Evolutionary conservation across 2,113 vertebrate species (phyloP), one percentile per base, ranked within the genome.

Genomic region (Platichthys flesus): DNA sequence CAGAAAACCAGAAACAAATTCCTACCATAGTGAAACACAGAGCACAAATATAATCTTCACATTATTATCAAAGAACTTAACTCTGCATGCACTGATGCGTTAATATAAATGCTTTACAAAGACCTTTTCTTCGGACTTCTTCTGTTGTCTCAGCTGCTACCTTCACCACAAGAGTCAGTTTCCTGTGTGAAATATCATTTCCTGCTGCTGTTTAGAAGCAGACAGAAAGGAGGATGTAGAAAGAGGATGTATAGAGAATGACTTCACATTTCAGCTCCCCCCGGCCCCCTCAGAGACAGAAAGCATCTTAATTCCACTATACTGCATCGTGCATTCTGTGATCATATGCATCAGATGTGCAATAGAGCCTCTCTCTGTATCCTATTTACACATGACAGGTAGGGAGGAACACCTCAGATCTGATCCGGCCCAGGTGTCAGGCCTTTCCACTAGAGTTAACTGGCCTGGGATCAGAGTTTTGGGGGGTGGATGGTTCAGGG

Each of bases 81-180:
- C 85, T 91, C 67, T 91, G 92, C 94, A 94, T 94, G 94, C 93
- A 94, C 81, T 88, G 92, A 93, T 93, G 94, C 91, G 78, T 85
- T 87, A 85, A 87, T 94, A 94, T 88, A 94, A 93, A 94, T 94
- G 92, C 91, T 94, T 93, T 91, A 94, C 93, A 94, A 92, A 94
- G 88, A 92, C 81, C 79, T 82, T 83, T 85, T 65, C 84, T 58
- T 88, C 24, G 8, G 71, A 78, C 75, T 82, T 74, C 56, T 80
- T 79, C 79, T 24, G 42, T 71, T 61, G 63, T 79, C 77, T 71
- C 52, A 60, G 71, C 85, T 67, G 72, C 71, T 76, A 64, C 82
- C 84, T 68, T 60, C 63, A 68, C 59, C 67, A 69, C 75, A 83
- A 79, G 83, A 88, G 79, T 79, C 57, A 0, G 60, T 86, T 82